Evolutionary conservation across 2,113 vertebrate species (phyloP), one percentile per base, ranked within the genome.

Genomic region (Budorcas taxicolor): DNA sequence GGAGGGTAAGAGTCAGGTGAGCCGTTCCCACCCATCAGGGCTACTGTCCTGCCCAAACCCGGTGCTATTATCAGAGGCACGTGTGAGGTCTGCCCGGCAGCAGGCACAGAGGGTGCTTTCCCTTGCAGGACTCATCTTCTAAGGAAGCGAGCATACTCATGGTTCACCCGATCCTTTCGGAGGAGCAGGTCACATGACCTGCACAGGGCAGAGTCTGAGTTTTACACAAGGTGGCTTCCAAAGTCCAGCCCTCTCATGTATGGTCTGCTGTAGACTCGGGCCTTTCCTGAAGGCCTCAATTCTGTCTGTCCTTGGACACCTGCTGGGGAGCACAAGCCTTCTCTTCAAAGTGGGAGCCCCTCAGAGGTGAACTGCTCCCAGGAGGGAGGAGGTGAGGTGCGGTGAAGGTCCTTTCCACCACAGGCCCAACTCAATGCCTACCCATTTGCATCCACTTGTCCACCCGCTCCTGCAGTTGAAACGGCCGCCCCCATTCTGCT

Each of bases 131-230:
- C 80, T 40, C 81, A 19, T 57, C 11, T 80, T 45, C 80, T 31
- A 62, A 71, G n/a, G 52, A 52, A 62, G n/a, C 1, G 29, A 47
- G 11, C 31, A 40, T 6, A 17, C 40, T 27, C 11, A n/a, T 1
- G 31, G 27, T 27, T 16, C 7, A 23, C 36, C n/a, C 40, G 29
- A 53, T 74, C 74, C 96, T 98, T 94, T 97, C 87, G 87, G 97
- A 98, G 97, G 91, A 98, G 98, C 92, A 95, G 96, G 96, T 98
- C 97, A 97, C 91, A 97, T 60, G 96, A 96, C 45, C 8, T 2
- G 1, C 13, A n/a, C 21, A 1, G 6, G n/a, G 87, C 78, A 29
- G 83, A 91, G 60, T 31, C 57, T 86, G 76, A 92, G 97, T 96
- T 96, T 92, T 96, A 96, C 93, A 97, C 74, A 31, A 1, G 15